Evolutionary conservation across 2,888 invertebrate genomes (phyloP).

Genomic region (Agrochola lota): DNA sequence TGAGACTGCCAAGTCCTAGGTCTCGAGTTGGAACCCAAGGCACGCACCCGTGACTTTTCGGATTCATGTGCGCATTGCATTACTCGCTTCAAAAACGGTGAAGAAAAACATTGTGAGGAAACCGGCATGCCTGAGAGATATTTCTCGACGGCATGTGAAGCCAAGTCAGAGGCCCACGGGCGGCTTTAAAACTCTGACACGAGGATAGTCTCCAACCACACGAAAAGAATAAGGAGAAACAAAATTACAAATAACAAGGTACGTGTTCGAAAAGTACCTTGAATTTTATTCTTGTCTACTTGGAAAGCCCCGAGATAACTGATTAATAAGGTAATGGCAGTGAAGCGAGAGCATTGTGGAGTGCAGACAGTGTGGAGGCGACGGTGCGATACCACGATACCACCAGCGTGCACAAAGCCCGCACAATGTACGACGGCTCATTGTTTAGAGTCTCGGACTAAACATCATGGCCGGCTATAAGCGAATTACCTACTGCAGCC

Average conservation of each 20-base stretch:
- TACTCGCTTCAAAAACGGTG: no score
- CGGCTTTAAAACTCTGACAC: no score
- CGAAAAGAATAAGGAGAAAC: not conserved
- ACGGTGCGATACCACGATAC: conserved; percentile 82
- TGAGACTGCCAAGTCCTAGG: no score
- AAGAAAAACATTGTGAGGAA: no score
- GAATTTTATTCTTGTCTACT: conserved; percentile 7
- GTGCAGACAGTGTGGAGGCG: conserved; percentile 77
- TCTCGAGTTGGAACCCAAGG: no score
- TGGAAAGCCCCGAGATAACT: conserved; percentile 45
- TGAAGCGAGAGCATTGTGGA: conserved; percentile 74
- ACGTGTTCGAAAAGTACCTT: not conserved
- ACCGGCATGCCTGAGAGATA: no score
- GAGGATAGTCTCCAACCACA: no score
- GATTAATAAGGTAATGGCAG: conserved; percentile 51
- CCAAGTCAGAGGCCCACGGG: no score
- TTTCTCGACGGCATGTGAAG: no score
- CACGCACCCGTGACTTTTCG: no score
- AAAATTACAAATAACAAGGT: not conserved
- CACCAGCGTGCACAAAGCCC: conserved; percentile 82
- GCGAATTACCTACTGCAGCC: conserved; percentile 78
- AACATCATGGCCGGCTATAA: conserved; percentile 79
- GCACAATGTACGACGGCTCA: conserved; percentile 82
- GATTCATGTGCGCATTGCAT: no score
- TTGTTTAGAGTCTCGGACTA: conserved; percentile 84